phyloP scores from a whole-genome alignment of 2,888 invertebrate species.

The Liopterus haemorrhoidalis region DNA sequence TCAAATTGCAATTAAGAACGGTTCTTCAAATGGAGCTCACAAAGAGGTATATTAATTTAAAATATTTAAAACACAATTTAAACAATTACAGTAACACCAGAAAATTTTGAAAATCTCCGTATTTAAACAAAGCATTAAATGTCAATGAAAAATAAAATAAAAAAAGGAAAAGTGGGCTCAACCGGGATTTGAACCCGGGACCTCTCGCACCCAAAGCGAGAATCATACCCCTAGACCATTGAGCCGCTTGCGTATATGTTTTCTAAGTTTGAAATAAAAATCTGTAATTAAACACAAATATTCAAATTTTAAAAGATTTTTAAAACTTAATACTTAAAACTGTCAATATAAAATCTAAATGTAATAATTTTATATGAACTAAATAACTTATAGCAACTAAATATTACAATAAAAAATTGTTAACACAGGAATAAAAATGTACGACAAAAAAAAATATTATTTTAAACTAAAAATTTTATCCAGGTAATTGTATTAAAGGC shows the following conservation, averaged over 20 bases:
- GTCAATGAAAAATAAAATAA: constrained; percentile 12
- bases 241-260: too few relatives aligned
- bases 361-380: not conserved
- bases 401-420: not conserved
- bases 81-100: too few relatives aligned
- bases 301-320: constrained; percentile 2
- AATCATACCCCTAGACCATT: constrained; percentile 49
- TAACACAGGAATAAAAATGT: not conserved
- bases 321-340: not conserved
- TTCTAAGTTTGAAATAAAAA: too few relatives aligned
- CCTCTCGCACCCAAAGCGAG: constrained; percentile 49
- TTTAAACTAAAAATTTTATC: constrained; percentile 27
- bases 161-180: constrained; percentile 37
- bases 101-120: constrained; percentile 16
- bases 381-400: not conserved
- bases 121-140: not conserved
- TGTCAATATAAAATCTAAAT: not conserved
- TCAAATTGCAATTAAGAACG: constrained; percentile 41
- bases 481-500: constrained; percentile 45
- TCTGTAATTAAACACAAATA: too few relatives aligned
- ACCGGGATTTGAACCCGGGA: constrained; percentile 48
- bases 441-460: not conserved
- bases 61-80: too few relatives aligned
- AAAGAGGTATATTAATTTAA: constrained; percentile 34
- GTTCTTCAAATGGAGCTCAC: constrained; percentile 31